phyloP scores from a whole-genome alignment of 2,113 vertebrate genomes.

The Rhodinocichla rosea region DNA sequence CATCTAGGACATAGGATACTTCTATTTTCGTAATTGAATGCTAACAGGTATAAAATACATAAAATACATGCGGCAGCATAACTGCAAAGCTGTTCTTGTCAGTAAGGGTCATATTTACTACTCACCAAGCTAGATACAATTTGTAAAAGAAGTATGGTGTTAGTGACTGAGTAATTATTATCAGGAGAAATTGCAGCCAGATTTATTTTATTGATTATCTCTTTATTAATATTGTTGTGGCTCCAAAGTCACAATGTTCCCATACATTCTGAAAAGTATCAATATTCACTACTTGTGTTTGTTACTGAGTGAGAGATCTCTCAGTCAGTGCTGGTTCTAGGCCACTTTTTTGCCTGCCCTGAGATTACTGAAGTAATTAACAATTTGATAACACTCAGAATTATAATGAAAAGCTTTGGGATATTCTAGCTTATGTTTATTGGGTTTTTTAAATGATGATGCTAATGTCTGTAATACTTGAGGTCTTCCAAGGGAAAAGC shows the following conservation, averaged over 20 bases:
- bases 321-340: neutral
- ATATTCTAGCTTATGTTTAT: neutral
- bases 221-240: neutral
- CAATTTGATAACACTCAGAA: neutral
- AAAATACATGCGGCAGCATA: neutral
- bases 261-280: neutral
- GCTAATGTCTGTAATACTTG: neutral
- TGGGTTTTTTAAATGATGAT: neutral
- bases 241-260: neutral
- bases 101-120: neutral
- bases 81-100: neutral
- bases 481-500: neutral
- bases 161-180: neutral
- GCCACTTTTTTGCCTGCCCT: neutral
- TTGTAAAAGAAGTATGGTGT: neutral
- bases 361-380: neutral
- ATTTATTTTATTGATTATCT: neutral
- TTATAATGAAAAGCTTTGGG: neutral
- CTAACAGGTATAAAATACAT: neutral
- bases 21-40: neutral
- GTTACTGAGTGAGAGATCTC: neutral
- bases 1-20: neutral
- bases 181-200: neutral
- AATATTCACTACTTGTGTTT: neutral
- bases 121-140: neutral